Evolutionary conservation across 35 echinoderm and acorn worm species (phyloP).

Genomic region (Ophioderma brevispina): DNA sequence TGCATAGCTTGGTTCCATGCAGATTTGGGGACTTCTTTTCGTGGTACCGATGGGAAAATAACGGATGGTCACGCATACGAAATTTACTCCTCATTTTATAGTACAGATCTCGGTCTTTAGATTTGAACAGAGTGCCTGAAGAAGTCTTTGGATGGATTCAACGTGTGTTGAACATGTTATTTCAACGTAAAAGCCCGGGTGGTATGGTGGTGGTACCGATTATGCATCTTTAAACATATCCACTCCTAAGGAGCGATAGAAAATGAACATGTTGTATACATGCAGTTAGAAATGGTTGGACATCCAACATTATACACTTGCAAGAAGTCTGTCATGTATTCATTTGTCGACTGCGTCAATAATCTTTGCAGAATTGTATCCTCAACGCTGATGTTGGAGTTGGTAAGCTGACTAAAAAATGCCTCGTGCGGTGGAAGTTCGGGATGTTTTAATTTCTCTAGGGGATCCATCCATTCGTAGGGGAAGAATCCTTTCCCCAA

Average conservation of each 20-base stretch:
- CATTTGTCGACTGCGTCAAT: neutral
- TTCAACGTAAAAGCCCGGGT: too few relatives aligned
- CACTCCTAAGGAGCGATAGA: slow-evolving; percentile 9
- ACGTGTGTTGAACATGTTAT: too few relatives aligned
- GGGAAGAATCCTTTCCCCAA: slow-evolving; percentile 24
- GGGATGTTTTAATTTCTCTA: neutral
- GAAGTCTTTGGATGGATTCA: too few relatives aligned
- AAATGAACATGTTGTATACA: slow-evolving; percentile 34
- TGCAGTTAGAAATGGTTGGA: slow-evolving; percentile 33
- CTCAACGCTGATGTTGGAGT: neutral
- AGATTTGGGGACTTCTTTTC: too few relatives aligned
- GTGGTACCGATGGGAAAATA: too few relatives aligned
- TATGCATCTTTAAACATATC: slow-evolving; percentile 41
- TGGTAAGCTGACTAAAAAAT: neutral
- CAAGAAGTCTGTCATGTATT: slow-evolving; percentile 24
- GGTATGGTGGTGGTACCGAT: too few relatives aligned
- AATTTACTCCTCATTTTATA: too few relatives aligned
- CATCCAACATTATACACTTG: slow-evolving; percentile 60
- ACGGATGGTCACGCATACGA: too few relatives aligned
- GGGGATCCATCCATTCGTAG: slow-evolving; percentile 17
- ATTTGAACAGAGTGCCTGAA: too few relatives aligned
- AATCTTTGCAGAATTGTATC: slow-evolving; percentile 13
- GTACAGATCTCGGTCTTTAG: too few relatives aligned
- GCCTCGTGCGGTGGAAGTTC: slow-evolving; percentile 15
- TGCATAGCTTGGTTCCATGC: slow-evolving; percentile 2